A percentile compares a stretch with the other conserved stretches of the same genome.
Conservation (phyloP, 2,797 vertebrate genomes). For the Dallia pectoralis region DNA sequence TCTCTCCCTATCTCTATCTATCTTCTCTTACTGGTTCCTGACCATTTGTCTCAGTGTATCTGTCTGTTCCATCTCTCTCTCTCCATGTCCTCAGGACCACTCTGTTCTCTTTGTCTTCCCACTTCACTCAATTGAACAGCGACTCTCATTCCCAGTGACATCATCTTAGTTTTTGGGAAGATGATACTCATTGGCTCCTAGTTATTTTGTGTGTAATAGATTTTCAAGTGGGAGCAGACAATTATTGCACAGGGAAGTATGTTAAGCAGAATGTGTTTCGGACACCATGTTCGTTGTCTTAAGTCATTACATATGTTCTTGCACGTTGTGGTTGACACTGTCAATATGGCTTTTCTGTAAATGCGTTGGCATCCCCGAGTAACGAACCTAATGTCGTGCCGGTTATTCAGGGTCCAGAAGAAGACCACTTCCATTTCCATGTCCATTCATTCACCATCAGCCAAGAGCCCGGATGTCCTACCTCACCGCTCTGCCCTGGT, state of each 20-base stretch:
- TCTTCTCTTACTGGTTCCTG: background rate
- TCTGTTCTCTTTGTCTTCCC: conserved; percentile 39
- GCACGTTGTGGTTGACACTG: background rate
- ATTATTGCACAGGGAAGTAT: background rate
- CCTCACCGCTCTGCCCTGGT: conserved; percentile 83
- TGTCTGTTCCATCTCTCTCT: conserved; percentile 4
- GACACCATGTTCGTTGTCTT: background rate
- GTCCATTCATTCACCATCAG: conserved; percentile 90
- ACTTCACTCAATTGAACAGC: conserved; percentile 54
- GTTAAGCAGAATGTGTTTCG: background rate
- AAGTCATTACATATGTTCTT: background rate
- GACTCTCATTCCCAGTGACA: conserved; percentile 44
- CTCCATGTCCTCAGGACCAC: background rate
- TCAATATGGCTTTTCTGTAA: background rate
- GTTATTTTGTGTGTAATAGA: conserved; percentile 16
- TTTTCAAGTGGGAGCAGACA: background rate
- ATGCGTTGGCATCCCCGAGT: conserved; percentile 4
- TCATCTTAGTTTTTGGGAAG: conserved; percentile 47
- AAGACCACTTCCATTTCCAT: conserved; percentile 94
- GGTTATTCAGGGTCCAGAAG: conserved; percentile 85
- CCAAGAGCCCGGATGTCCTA: conserved; percentile 80
- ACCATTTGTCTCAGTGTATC: background rate
- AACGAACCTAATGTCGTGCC: conserved; percentile 17
- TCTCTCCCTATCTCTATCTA: background rate
- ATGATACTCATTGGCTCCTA: conserved; percentile 40